These are phyloP conservation scores for Crocodylus rhombifer DNA, from an alignment of 2,797 vertebrate species.

Conservation along the genomic window DNA sequence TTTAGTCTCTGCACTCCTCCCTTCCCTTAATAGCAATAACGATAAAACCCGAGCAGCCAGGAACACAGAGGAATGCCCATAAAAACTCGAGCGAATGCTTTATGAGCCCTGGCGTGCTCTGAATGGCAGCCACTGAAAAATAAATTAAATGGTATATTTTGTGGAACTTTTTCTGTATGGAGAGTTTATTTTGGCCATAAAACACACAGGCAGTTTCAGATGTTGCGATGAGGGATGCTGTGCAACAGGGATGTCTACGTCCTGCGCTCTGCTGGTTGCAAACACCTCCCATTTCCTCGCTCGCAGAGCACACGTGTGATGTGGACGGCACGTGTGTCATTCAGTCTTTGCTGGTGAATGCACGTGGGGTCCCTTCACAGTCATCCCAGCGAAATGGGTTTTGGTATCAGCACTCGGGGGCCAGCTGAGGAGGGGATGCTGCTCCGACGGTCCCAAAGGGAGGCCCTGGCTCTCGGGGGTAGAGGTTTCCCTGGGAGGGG, in stretches of 20 bases:
- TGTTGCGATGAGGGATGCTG: not conserved
- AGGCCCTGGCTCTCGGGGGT: not conserved
- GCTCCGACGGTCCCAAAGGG: not conserved
- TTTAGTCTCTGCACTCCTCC: not conserved
- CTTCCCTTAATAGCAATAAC: not conserved
- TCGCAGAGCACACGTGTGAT: not conserved
- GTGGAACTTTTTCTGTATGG: not conserved
- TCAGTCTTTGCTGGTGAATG: not conserved
- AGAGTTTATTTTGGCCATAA: not conserved
- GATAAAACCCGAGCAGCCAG: not conserved
- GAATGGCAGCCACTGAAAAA: not conserved
- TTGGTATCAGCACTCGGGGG: not conserved
- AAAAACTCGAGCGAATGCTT: not conserved
- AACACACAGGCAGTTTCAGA: rapidly evolving
- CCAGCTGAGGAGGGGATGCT: not conserved
- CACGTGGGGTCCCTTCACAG: not conserved
- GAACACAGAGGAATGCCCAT: not conserved
- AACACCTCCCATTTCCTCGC: not conserved
- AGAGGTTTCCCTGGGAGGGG: not conserved
- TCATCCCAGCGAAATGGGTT: no score
- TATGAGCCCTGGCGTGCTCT: not conserved
- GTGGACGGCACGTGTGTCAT: not conserved
- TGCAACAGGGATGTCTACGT: not conserved
- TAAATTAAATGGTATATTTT: not conserved
- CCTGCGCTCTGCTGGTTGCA: not conserved